Evolutionary conservation across 2,797 vertebrate species (phyloP).

Genomic region (Knipowitschia caucasica): DNA sequence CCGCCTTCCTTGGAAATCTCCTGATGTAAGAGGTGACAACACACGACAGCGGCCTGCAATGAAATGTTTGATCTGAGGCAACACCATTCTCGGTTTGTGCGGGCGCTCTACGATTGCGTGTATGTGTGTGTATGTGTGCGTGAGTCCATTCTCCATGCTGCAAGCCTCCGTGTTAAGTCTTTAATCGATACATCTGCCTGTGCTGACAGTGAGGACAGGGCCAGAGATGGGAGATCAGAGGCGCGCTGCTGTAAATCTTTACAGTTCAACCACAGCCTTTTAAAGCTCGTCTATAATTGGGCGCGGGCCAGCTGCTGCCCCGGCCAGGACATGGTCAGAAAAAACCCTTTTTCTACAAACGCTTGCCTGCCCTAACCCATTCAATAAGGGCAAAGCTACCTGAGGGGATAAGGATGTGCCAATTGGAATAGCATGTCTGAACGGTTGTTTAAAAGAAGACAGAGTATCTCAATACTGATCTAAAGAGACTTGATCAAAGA

Average conservation of each 20-base stretch:
- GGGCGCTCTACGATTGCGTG: background rate
- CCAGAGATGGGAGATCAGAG: slow-evolving; percentile 78
- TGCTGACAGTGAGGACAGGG: slow-evolving; percentile 76
- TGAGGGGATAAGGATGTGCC: slow-evolving; percentile 46
- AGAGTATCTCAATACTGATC: no score
- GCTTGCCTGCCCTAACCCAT: slow-evolving; percentile 12
- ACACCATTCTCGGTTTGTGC: slow-evolving; percentile 16
- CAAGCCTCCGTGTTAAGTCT: slow-evolving; percentile 74
- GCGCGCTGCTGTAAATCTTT: slow-evolving; percentile 78
- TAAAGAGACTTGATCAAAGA: no score
- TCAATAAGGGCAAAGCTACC: slow-evolving; percentile 49
- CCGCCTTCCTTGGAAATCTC: slow-evolving; percentile 17
- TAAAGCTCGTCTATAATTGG: slow-evolving; percentile 79
- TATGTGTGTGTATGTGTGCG: slow-evolving; percentile 12
- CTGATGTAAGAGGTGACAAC: slow-evolving; percentile 42
- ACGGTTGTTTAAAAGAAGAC: no score
- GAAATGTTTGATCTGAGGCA: slow-evolving; percentile 38
- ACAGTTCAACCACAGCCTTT: slow-evolving; percentile 79
- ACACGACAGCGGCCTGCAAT: slow-evolving; percentile 50
- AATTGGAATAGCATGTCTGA: slow-evolving; percentile 32
- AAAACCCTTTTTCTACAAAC: slow-evolving; percentile 1
- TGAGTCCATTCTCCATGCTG: slow-evolving; percentile 53
- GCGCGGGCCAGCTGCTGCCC: slow-evolving; percentile 67
- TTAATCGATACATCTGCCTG: slow-evolving; percentile 82
- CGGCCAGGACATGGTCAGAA: slow-evolving; percentile 18